Percentiles rank a stretch among this genome's conserved stretches.
Evolutionary conservation across 2,888 invertebrate species (phyloP).

Genomic region (Antheraea assamensis): DNA sequence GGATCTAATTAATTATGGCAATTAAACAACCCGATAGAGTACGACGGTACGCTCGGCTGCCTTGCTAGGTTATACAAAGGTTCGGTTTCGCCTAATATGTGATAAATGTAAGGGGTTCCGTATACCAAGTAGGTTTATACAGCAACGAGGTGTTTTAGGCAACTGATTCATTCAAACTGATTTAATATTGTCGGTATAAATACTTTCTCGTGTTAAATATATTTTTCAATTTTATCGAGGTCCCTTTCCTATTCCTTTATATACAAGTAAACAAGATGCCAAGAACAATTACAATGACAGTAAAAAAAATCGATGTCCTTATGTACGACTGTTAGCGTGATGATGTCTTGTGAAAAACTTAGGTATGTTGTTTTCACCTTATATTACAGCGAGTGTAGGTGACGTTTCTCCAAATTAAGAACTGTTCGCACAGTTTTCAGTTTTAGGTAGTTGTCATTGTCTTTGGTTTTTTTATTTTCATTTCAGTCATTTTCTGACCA

Average conservation of each 20-base stretch:
- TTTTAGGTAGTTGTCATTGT: not conserved
- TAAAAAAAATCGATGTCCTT: too few species aligned
- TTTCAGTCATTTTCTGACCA: not conserved
- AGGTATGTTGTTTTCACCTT: constrained; percentile 2
- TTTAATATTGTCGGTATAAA: too few species aligned
- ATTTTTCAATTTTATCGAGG: too few species aligned
- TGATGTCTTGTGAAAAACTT: not conserved
- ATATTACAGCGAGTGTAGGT: not conserved
- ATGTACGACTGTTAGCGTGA: not conserved
- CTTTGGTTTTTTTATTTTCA: not conserved
- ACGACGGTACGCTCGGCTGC: constrained; percentile 45
- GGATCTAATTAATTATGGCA: constrained; percentile 80
- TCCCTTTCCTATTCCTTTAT: too few species aligned
- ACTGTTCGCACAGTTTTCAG: not conserved
- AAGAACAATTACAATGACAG: too few species aligned
- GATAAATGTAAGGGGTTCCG: constrained; percentile 1
- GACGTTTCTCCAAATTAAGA: not conserved
- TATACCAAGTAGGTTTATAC: not conserved
- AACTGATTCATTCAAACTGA: not conserved
- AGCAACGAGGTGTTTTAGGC: not conserved
- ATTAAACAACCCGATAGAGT: constrained; percentile 72
- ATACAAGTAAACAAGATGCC: too few species aligned
- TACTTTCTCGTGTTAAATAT: too few species aligned
- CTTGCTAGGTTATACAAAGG: constrained; percentile 43
- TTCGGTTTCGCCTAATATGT: constrained; percentile 21